phyloP scores from a whole-genome alignment of 1,140 invertebrate genomes.

The Eueides isabella region DNA sequence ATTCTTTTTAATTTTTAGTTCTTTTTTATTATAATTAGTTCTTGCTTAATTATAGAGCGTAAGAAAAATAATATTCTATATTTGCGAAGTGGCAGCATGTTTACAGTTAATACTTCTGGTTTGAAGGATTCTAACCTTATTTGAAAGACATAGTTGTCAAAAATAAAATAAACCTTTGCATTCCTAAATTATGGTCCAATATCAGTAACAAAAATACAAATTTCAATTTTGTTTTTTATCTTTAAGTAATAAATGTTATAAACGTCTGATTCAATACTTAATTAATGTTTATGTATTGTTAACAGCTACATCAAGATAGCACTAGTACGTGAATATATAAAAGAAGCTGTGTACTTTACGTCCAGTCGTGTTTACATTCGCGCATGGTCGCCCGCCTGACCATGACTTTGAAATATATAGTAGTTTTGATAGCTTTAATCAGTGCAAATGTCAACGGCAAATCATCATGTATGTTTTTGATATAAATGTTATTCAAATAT shows the following conservation, averaged over 20 bases:
- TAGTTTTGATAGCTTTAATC: constrained; percentile 57
- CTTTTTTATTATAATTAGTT: too few relatives aligned
- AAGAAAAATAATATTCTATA: too few relatives aligned
- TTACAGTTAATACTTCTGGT: too few relatives aligned
- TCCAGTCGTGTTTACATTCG: constrained; percentile 61
- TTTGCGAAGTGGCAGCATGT: too few relatives aligned
- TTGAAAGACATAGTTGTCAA: too few relatives aligned
- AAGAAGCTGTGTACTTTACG: constrained; percentile 51
- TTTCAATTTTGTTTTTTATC: too few relatives aligned
- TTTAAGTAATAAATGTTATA: background rate
- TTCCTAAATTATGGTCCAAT: too few relatives aligned
- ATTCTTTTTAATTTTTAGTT: background rate
- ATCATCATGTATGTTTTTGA: constrained; percentile 63
- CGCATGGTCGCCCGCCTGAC: constrained; percentile 62
- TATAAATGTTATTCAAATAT: background rate
- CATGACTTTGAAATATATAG: constrained; percentile 68
- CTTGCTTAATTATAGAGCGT: too few relatives aligned
- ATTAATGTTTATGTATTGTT: constrained; percentile 4
- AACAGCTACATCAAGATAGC: constrained; percentile 25
- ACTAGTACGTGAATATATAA: constrained; percentile 55
- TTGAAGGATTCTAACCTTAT: too few relatives aligned
- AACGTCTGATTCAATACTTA: background rate
- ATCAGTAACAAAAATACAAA: background rate
- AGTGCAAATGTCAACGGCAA: constrained; percentile 62
- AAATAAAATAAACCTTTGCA: too few relatives aligned